These are phyloP conservation scores for Falco cherrug DNA, from an alignment of 2,797 vertebrate genomes.

Conservation along the genomic window DNA sequence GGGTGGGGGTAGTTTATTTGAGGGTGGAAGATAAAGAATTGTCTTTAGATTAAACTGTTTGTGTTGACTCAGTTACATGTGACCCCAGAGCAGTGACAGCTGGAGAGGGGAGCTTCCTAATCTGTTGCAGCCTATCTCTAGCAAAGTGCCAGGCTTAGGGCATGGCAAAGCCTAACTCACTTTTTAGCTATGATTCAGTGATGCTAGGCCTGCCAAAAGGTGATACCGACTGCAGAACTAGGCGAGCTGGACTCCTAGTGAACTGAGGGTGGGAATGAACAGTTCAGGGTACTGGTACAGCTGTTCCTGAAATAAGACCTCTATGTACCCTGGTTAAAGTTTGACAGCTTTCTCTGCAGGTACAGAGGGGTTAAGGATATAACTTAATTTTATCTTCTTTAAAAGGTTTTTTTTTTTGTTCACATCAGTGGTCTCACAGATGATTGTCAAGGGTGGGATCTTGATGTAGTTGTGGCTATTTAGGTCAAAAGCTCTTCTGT, in stretches of 20 bases:
- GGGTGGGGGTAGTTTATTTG: not conserved
- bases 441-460: not conserved
- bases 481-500: not conserved
- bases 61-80: not conserved
- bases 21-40: not conserved
- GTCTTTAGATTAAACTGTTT: not conserved
- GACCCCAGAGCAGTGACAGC: not conserved
- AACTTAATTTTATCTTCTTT: not conserved
- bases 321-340: not conserved
- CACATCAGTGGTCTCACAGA: not conserved
- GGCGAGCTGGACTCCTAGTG: not conserved
- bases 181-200: not conserved
- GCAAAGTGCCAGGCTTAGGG: not conserved
- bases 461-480: not conserved
- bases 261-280: not conserved
- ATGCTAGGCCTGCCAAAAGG: not conserved
- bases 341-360: not conserved
- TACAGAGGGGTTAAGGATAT: not conserved
- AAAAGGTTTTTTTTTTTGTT: not conserved
- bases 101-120: not conserved
- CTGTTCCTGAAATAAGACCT: not conserved
- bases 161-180: not conserved
- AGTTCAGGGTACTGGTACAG: not conserved
- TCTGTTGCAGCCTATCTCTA: not conserved
- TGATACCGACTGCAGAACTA: not conserved